Evolutionary conservation across 2,797 vertebrate species (phyloP).

Genomic region (Amphiprion clarkii): DNA sequence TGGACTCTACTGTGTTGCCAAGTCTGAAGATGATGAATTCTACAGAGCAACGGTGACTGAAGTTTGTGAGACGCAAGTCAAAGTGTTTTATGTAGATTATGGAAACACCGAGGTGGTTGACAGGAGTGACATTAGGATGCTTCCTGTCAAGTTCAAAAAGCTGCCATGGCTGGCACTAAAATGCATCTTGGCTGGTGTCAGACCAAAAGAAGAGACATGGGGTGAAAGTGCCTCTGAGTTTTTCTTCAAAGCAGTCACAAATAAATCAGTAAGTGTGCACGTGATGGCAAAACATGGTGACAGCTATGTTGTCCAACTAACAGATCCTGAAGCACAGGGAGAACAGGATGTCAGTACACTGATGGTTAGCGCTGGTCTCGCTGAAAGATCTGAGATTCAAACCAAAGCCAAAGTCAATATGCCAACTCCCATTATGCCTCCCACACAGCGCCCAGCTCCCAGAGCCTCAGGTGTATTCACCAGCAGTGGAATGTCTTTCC

Average conservation of each 20-base stretch:
- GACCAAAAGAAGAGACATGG: constrained; percentile 85
- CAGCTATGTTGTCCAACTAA: constrained; percentile 86
- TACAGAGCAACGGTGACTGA: constrained; percentile 87
- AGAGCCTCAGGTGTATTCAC: constrained; percentile 3
- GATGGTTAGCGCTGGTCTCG: constrained; percentile 83
- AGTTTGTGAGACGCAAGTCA: constrained; percentile 73
- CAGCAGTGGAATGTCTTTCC: constrained; percentile 24
- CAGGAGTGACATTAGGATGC: constrained; percentile 75
- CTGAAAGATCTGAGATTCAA: constrained; percentile 72
- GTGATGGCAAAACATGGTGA: constrained; percentile 80
- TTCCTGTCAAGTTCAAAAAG: constrained; percentile 85
- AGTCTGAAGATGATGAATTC: constrained; percentile 86
- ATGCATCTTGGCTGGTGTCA: constrained; percentile 87
- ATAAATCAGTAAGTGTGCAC: constrained; percentile 86
- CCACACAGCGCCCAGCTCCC: constrained; percentile 14
- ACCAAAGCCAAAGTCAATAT: constrained; percentile 21
- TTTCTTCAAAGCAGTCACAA: constrained; percentile 87
- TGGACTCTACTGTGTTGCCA: constrained; percentile 89
- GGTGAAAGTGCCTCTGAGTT: constrained; percentile 83
- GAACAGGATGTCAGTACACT: constrained; percentile 87
- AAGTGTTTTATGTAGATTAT: constrained; percentile 89
- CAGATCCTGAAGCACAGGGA: constrained; percentile 80
- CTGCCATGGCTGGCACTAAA: constrained; percentile 88
- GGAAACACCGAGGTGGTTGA: constrained; percentile 87
- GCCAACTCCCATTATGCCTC: constrained; percentile 25